Evolutionary conservation across 2,797 vertebrate genomes (phyloP), one percentile per base, ranked within the genome.

Genomic region (Pangasius larnaudii): DNA sequence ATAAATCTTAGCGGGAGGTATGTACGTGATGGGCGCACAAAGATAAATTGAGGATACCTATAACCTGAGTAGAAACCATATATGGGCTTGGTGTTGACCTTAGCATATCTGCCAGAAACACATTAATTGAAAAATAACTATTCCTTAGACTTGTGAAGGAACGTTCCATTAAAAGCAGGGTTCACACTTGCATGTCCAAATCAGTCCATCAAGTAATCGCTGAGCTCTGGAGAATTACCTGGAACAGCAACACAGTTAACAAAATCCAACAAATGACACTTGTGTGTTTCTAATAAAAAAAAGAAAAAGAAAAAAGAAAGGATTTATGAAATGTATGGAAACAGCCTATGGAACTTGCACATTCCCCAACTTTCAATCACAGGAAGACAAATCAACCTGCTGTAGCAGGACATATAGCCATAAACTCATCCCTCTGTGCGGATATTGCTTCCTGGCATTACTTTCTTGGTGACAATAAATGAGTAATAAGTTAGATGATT

Each of bases 41-140:
- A 74, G 56, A 71, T 63, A 82, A 67, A 80, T 85, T 36, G 86
- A 89, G 86, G 56, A 89, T 80, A 86, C 78, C 88, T 85, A 61
- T 78, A 89, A 90, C 89, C 90, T 89, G 88, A 90, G 91, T 89
- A 89, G 84, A 83, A 88, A 91, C 79, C 89, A 88, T 77, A 91
- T 53, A 56, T 80, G 72, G 87, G 58, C 85, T 86, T 84, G 67
- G 75, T 58, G 51, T 86, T 82, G n/a, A 89, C 18, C 56, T 75
- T 88, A 79, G 71, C 72, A 65, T 87, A 77, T 89, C 82, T 88
- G 82, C 42, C 33, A 51, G 78, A 72, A 88, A 85, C 85, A 46
- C 84, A 8, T 69, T 72, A 59, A 39, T 59, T 87, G 75, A 85
- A 89, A 89, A 85, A 89, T 85, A 88, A 80, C 69, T 75, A 86